A percentile compares a stretch with the other conserved stretches of the same genome.
These are phyloP conservation scores for Bombus terrestris DNA, from an alignment of 1,140 invertebrate species.

Conservation along the genomic window DNA sequence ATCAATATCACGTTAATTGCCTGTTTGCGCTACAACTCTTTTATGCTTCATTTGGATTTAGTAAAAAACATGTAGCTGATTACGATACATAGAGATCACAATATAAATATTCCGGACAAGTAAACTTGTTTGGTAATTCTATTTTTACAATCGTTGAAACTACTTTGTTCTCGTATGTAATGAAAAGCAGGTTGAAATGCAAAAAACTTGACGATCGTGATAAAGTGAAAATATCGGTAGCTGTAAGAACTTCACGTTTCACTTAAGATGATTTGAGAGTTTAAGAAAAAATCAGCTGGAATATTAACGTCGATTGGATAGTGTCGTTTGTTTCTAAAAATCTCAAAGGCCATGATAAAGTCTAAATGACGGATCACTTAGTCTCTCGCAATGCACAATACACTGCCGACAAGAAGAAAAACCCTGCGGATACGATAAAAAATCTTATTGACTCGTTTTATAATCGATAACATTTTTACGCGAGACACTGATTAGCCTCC, in stretches of 20 bases:
- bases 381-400: neutral
- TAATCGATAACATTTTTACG: constrained; percentile 41
- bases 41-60: too few species aligned
- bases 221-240: neutral
- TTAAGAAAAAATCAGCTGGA: neutral
- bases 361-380: neutral
- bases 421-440: neutral
- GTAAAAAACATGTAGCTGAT: too few species aligned
- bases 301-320: neutral
- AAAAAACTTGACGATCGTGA: neutral
- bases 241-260: too few species aligned
- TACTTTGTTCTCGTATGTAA: too few species aligned
- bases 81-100: too few species aligned
- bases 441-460: constrained; percentile 44
- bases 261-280: neutral
- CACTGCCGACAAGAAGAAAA: neutral
- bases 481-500: constrained; percentile 54
- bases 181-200: neutral
- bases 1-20: neutral
- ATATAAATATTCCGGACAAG: too few species aligned
- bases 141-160: too few species aligned
- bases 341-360: neutral
- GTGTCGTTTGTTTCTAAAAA: neutral
- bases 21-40: neutral
- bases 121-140: too few species aligned